Conservation (phyloP, 2,113 vertebrate species). For the Acinonyx jubatus region DNA sequence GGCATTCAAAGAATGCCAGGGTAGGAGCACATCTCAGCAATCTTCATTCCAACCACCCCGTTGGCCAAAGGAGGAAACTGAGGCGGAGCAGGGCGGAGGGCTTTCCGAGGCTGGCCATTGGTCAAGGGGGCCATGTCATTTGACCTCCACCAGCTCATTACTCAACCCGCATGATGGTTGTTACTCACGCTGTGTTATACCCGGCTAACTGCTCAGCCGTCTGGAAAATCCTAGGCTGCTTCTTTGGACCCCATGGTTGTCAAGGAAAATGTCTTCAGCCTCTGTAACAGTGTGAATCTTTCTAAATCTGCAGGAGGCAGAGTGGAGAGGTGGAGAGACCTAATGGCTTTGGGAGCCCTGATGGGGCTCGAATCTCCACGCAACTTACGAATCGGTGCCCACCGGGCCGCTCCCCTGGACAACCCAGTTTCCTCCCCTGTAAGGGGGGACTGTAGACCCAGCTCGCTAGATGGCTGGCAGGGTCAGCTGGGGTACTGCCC, state of each 20-base stretch:
- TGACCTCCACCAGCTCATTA: background rate
- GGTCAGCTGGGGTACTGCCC: accelerated
- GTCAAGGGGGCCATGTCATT: accelerated
- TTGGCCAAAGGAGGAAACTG: background rate
- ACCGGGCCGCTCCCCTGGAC: background rate
- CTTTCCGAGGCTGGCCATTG: background rate
- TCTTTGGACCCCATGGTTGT: background rate
- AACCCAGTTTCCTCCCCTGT: background rate
- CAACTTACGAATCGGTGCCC: no score
- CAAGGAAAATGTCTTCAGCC: background rate
- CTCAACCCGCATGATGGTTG: background rate
- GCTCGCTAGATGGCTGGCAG: accelerated
- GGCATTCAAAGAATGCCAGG: background rate
- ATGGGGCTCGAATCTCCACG: background rate
- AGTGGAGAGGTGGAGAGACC: background rate
- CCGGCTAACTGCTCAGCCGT: background rate
- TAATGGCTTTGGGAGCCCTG: background rate
- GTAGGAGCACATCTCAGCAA: background rate
- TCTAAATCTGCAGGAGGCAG: background rate
- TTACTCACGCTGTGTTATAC: background rate
- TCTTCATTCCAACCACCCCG: background rate
- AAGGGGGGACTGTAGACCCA: background rate
- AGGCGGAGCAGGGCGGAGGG: background rate
- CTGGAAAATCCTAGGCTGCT: background rate
- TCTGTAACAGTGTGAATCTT: background rate